These are phyloP conservation scores for Lophius piscatorius DNA, from an alignment of 2,113 vertebrate genomes.

Conservation along the genomic window DNA sequence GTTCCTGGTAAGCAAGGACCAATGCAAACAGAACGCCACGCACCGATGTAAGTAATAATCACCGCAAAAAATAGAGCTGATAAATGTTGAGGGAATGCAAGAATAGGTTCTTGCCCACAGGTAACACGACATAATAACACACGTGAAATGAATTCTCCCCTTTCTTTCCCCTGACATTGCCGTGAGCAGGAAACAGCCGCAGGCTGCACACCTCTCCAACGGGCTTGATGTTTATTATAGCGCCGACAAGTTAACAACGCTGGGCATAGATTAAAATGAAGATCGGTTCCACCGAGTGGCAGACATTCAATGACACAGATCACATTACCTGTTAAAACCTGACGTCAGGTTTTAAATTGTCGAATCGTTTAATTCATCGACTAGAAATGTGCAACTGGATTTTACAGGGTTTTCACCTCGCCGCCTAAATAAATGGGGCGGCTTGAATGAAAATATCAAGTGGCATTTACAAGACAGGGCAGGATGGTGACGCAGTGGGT, in stretches of 20 bases:
- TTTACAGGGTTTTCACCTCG: conserved; percentile 10
- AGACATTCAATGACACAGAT: conserved; percentile 61
- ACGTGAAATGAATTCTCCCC: conserved; percentile 50
- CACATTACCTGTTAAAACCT: conserved; percentile 54
- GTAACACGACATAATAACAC: conserved; percentile 21
- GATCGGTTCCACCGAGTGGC: conserved; percentile 47
- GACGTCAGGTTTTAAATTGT: conserved; percentile 25
- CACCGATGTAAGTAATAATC: conserved; percentile 38
- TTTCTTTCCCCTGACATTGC: conserved; percentile 36
- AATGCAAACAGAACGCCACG: conserved; percentile 29
- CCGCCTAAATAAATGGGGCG: not conserved
- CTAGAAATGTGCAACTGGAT: conserved; percentile 13
- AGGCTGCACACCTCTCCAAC: conserved; percentile 29
- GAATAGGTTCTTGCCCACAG: conserved; percentile 9
- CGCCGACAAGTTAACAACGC: conserved; percentile 72
- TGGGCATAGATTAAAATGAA: conserved; percentile 65
- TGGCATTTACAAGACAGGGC: no score
- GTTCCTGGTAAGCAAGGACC: conserved; percentile 38
- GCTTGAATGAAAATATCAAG: conserved; percentile 9
- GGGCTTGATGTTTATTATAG: conserved; percentile 59
- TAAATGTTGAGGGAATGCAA: conserved; percentile 68
- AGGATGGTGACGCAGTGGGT: no score
- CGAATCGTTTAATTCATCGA: conserved; percentile 20
- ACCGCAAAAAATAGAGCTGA: conserved; percentile 41
- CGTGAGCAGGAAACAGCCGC: conserved; percentile 49